Evolutionary conservation across 30 jellyfish, hydroid and myxozoan species (phyloP), one percentile per base, ranked within the genome.

Genomic region (Aurelia sp.): DNA sequence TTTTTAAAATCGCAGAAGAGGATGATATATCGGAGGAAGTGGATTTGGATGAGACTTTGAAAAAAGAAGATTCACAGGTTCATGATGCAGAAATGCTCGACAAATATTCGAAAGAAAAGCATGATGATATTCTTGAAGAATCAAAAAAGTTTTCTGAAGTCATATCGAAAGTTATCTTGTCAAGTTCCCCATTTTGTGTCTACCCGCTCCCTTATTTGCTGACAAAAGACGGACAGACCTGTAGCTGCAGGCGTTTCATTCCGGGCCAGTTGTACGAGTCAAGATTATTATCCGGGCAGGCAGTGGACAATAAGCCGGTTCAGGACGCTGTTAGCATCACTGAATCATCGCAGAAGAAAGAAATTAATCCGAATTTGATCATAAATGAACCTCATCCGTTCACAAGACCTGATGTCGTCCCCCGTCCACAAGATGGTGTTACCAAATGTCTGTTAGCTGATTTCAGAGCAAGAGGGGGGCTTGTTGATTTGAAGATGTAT

Each of bases 391-490:
- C 98, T 15, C 98, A 93, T 86, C 71, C 91, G 4, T 93, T 93
- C 66, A 93, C 98, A 11, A 73, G 74, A 40, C 96, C 98, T n/a
- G 84, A 66, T 40, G 62, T 89, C 17, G 86, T 78, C 82, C 87
- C 90, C 82, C 80, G 88, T 71, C 82, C 85, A 13, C 83, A 87
- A 62, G 96, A 87, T 66, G 80, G 40, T 40, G 51, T 35, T 9
- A 75, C 81, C n/a, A 71, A 70, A 63, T 35, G 84, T 78, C 20
- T 87, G 63, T 20, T 87, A 7, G 90, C 96, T 12, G 98, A 93
- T 74, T 93, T 75, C 79, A 91, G 98, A 20, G 98, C 98, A 50
- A 89, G 93, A 18, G 98, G 98, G 72, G 98, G 98, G 20, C 76
- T 85, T 15, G 88, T 93, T 41, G 96, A 93, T 61, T 71, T 93